Evolutionary conservation across 2,888 invertebrate species (phyloP).

Genomic region (Polyommatus iphigenia): DNA sequence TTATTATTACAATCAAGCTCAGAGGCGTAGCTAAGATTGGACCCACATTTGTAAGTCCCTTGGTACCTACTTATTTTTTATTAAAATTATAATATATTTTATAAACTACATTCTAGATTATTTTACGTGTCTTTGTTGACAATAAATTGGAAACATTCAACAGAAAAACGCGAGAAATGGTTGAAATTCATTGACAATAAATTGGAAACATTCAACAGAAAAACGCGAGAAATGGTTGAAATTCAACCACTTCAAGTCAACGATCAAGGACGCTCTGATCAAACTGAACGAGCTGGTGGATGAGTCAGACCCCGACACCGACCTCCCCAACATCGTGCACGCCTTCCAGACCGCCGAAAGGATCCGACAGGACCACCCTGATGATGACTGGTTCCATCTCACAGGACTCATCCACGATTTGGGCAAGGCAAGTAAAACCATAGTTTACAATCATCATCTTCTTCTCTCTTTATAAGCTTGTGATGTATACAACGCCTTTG

Average conservation of each 20-base stretch:
- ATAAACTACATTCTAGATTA: too few relatives aligned
- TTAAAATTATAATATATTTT: too few relatives aligned
- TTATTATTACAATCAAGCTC: not conserved
- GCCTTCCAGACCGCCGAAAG: conserved; percentile 98
- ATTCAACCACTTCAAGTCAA: conserved; percentile 91
- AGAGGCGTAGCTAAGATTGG: not conserved
- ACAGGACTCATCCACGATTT: conserved; percentile 97
- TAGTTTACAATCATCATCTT: not conserved
- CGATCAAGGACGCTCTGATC: conserved; percentile 91
- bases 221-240: conserved; percentile 85
- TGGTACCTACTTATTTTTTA: too few relatives aligned
- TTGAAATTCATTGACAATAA: too few relatives aligned
- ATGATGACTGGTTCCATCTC: conserved; percentile 96
- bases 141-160: not conserved
- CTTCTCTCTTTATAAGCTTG: not conserved
- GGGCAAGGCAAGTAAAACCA: conserved; percentile 86
- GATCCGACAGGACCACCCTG: conserved; percentile 90
- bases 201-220: conserved; percentile 9
- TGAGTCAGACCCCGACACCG: conserved; percentile 97
- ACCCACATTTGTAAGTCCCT: too few relatives aligned
- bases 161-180: too few relatives aligned
- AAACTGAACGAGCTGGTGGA: conserved; percentile 94
- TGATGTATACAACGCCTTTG: not conserved
- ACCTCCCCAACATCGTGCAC: conserved; percentile 96
- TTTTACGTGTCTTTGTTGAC: too few relatives aligned